Evolutionary conservation across 2,797 vertebrate genomes (phyloP).

Genomic region (Gephyroberyx darwinii): DNA sequence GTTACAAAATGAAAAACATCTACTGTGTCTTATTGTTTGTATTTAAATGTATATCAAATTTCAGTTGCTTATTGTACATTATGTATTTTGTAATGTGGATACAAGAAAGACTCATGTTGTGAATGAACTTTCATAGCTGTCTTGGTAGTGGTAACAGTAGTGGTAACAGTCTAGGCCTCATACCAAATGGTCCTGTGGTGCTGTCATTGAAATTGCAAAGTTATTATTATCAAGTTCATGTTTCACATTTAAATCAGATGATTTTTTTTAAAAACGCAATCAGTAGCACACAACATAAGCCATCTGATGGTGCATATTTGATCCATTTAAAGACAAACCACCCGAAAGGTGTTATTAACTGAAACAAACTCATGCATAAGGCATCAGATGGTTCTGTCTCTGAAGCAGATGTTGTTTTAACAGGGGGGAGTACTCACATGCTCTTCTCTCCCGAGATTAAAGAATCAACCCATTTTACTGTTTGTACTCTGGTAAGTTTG

Average conservation of each 20-base stretch:
- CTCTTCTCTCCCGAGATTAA: background rate
- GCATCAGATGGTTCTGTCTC: background rate
- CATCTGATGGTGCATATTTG: constrained; percentile 3
- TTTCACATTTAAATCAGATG: background rate
- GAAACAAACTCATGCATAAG: background rate
- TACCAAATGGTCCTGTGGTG: background rate
- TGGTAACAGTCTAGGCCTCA: background rate
- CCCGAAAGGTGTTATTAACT: constrained; percentile 5
- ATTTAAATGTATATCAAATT: background rate
- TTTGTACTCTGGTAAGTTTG: background rate
- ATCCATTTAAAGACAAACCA: background rate
- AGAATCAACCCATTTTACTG: background rate
- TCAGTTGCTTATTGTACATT: background rate
- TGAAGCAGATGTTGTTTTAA: background rate
- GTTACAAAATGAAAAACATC: too few relatives aligned
- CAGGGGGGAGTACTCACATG: background rate
- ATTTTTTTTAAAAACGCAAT: background rate
- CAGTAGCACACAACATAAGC: background rate
- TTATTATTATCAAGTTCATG: background rate
- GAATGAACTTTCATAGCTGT: background rate
- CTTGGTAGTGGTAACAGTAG: background rate
- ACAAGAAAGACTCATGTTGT: background rate
- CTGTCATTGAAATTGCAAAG: background rate
- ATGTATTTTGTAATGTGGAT: background rate
- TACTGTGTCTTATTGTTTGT: too few relatives aligned